Conservation (phyloP, 2,113 vertebrate genomes). For the Lycaon pictus region DNA sequence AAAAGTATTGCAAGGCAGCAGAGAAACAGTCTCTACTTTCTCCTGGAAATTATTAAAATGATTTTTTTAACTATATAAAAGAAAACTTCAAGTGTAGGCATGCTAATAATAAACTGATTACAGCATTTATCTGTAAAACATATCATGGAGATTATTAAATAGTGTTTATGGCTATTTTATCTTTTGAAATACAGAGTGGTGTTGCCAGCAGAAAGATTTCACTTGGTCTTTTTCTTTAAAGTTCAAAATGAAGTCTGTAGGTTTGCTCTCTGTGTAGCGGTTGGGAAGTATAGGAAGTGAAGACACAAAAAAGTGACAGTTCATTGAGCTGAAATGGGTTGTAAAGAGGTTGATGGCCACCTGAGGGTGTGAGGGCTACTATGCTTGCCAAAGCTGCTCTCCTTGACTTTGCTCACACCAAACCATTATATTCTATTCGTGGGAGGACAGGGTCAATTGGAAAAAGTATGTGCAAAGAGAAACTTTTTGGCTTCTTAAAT, state of each 20-base stretch:
- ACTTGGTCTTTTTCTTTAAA: neutral
- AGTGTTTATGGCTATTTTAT: neutral
- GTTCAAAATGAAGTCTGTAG: constrained; percentile 19
- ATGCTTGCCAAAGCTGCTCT: neutral
- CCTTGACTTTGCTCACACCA: neutral
- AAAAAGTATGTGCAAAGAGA: neutral
- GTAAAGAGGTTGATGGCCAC: fast-evolving
- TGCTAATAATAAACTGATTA: neutral
- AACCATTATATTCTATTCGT: neutral
- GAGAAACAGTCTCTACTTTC: neutral
- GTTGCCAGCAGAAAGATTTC: neutral
- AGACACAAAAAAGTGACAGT: neutral
- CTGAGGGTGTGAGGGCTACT: neutral
- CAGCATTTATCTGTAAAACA: neutral
- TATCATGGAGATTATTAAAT: neutral
- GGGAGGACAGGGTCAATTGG: neutral
- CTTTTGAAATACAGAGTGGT: neutral
- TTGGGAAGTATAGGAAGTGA: neutral
- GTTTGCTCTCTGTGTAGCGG: neutral
- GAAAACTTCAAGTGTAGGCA: neutral
- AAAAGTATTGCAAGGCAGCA: neutral
- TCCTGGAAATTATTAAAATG: constrained; percentile 1
- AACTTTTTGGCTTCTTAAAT: neutral
- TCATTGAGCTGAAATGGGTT: neutral
- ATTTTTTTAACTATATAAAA: neutral